Evolutionary conservation across 2,113 vertebrate species (phyloP).

Genomic region (Emydura subglobosa): DNA sequence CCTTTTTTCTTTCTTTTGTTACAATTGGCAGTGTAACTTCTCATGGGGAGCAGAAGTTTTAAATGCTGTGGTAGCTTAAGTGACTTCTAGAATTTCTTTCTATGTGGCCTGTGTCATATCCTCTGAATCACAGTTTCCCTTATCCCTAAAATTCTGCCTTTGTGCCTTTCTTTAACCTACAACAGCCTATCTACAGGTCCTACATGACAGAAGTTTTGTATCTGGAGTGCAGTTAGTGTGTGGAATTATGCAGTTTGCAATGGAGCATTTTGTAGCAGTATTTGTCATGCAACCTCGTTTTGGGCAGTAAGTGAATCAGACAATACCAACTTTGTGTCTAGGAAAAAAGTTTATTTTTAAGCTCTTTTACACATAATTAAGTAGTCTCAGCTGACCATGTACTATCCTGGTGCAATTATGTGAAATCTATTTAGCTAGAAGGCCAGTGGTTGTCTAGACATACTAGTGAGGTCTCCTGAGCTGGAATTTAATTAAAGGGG

Average conservation of each 20-base stretch:
- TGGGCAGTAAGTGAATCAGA: background rate
- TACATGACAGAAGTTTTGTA: background rate
- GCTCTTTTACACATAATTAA: conserved; percentile 23
- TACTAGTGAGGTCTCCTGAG: background rate
- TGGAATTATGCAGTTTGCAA: background rate
- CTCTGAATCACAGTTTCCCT: background rate
- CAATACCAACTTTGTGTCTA: background rate
- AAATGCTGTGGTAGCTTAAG: background rate
- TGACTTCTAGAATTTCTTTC: background rate
- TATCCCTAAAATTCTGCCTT: background rate
- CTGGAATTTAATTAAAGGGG: conserved; percentile 58
- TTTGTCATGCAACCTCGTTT: background rate
- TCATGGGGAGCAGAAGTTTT: background rate
- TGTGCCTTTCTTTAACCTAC: background rate
- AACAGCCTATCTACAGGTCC: background rate
- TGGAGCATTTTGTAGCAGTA: background rate
- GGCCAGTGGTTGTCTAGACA: conserved; percentile 43
- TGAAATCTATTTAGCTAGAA: conserved; percentile 37
- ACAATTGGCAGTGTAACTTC: background rate
- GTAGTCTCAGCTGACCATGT: background rate
- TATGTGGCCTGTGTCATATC: background rate
- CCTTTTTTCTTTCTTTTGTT: background rate
- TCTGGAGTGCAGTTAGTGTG: background rate
- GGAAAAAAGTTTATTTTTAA: conserved; percentile 32
- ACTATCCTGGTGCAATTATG: conserved; percentile 28